A percentile compares a stretch with the other conserved stretches of the same genome.
phyloP scores from a whole-genome alignment of 2,113 vertebrate species.

The Bothrops jararaca region DNA sequence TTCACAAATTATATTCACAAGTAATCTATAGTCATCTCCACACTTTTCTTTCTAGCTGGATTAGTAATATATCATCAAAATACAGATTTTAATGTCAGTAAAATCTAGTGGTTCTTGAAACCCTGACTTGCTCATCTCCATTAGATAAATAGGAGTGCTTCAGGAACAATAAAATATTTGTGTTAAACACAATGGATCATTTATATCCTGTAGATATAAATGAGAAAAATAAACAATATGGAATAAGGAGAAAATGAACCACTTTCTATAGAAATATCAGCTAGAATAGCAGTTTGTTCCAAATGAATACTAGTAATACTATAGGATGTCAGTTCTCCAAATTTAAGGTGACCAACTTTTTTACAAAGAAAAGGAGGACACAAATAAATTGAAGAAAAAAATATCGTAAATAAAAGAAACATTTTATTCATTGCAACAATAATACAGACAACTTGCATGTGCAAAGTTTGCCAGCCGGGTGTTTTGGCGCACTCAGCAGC shows the following conservation, averaged over 20 bases:
- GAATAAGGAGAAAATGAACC: neutral
- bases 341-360: too few relatives aligned
- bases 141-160: neutral
- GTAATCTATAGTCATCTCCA: neutral
- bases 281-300: neutral
- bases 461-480: too few relatives aligned
- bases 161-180: neutral
- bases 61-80: neutral
- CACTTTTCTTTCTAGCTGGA: neutral
- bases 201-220: neutral
- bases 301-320: neutral
- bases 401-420: too few relatives aligned
- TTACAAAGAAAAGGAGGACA: too few relatives aligned
- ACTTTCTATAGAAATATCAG: neutral
- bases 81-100: neutral
- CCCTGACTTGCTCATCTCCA: fast-evolving
- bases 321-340: neutral
- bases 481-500: too few relatives aligned
- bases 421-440: too few relatives aligned
- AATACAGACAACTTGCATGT: too few relatives aligned
- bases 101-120: neutral
- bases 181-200: neutral
- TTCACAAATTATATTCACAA: neutral
- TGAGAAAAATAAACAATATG: neutral
- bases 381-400: too few relatives aligned